These are phyloP conservation scores for human (Homo sapiens) DNA, from an alignment of 2,113 vertebrate species.

Conservation along the genomic window DNA sequence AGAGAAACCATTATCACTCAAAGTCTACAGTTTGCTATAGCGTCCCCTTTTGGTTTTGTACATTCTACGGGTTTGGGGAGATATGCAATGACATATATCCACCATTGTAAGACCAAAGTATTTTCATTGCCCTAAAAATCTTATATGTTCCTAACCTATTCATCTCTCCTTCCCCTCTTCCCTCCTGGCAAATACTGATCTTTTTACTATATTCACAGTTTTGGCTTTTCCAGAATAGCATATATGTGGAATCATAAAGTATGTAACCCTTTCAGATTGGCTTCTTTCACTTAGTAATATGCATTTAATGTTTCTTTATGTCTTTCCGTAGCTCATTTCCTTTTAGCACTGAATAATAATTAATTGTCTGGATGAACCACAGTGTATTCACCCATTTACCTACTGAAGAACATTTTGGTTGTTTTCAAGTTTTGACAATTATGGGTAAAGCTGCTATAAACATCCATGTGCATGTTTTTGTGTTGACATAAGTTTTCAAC, in stretches of 20 bases:
- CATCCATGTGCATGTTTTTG: neutral
- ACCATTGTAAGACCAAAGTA: neutral
- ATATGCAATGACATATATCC: neutral
- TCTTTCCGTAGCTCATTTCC: neutral
- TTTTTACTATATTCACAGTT: neutral
- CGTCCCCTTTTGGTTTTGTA: neutral
- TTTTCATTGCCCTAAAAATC: neutral
- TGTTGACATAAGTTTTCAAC: neutral
- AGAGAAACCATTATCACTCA: neutral
- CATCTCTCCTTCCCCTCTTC: neutral
- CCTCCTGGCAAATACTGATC: neutral
- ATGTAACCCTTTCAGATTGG: neutral
- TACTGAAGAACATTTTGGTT: neutral
- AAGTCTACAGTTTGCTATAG: neutral
- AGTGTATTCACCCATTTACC: neutral
- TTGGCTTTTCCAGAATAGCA: neutral
- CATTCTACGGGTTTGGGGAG: neutral
- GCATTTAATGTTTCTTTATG: neutral
- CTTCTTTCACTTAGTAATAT: neutral
- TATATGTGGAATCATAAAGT: neutral
- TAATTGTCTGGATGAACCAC: neutral
- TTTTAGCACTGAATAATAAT: neutral
- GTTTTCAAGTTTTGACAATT: neutral
- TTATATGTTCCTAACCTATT: neutral
- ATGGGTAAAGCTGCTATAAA: neutral